phyloP scores from a whole-genome alignment of 2,797 vertebrate species.

The Molothrus aeneus region DNA sequence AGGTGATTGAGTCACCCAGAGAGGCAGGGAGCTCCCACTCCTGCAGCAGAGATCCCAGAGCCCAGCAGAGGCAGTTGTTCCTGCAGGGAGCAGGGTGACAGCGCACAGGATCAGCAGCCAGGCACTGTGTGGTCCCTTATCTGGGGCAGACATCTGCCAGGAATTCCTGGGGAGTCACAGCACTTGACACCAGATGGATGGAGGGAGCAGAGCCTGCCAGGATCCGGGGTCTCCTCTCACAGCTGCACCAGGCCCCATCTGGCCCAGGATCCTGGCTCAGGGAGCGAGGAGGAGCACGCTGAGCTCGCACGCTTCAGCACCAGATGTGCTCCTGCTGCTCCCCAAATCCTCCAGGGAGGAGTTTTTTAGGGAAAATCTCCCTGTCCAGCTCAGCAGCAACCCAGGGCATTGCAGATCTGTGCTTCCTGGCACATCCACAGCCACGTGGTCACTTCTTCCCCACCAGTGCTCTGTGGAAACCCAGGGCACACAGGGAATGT shows the following conservation, averaged over 20 bases:
- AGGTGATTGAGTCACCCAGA: not conserved
- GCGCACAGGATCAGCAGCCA: not conserved
- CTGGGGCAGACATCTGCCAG: not conserved
- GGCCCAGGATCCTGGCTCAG: not conserved
- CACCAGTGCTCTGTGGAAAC: not conserved
- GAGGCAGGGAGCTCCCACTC: not conserved
- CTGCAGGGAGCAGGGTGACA: not conserved
- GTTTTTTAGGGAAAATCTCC: not conserved
- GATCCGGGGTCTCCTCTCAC: not conserved
- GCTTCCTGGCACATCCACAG: accelerated
- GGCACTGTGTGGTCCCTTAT: not conserved
- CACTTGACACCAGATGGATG: not conserved
- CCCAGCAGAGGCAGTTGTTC: accelerated
- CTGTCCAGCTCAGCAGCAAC: not conserved
- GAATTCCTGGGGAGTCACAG: not conserved
- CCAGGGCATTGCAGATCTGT: accelerated
- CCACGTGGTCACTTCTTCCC: not conserved
- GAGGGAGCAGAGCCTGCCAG: not conserved
- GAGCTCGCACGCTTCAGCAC: not conserved
- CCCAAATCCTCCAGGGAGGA: not conserved
- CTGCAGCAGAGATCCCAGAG: not conserved
- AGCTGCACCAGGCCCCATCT: not conserved
- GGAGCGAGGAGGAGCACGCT: not conserved
- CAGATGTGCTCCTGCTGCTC: not conserved
- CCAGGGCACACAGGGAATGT: too few species aligned